Evolutionary conservation across 1,140 invertebrate species (phyloP), one percentile per base, ranked within the genome.

Genomic region (Orchesella cincta): DNA sequence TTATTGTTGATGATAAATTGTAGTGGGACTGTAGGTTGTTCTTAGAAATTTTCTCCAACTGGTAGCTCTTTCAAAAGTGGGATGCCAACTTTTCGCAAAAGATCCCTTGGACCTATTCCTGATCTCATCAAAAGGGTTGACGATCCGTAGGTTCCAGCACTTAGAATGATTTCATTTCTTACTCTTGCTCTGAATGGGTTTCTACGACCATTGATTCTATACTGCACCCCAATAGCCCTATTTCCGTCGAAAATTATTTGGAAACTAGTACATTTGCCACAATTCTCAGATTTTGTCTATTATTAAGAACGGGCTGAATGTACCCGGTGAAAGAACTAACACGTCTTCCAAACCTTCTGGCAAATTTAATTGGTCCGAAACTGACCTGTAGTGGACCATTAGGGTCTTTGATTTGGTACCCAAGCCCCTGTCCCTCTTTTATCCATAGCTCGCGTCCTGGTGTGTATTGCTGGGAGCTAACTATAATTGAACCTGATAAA

Each of bases 81-180:
- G 33, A 79, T 79, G 14, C 75, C 54, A 18, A 78, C 26, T n/a
- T 79, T 67, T 1, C 81, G 33, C 1, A 87, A 73, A 73, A 87
- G 83, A 8, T 82, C 79, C 20, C 67, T 79, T 5, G 85, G 84
- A 31, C 86, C 87, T 39, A 88, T 81, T 64, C 86, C 86, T 54
- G 86, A 87, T 16, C 86, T 76, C 52, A n/a, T 3, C 5, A 96
- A 84, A 36, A 90, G 77, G 81, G 93, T 92, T 0, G 93, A 92
- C 35, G 91, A 90, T 52, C 90, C 89, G 74, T 94, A 83, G 0
- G 91, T 81, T 0, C 83, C 84, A 3, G 83, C 83, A 18, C 83
- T 84, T 1, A 85, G 1, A 12, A 85, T 84, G 2, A 85, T 79
- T 79, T 85, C 84, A 64, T 81, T 83, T 8, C 34, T 52, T 14